These are phyloP conservation scores for Sceliomorpha sp. DNA, from an alignment of 2,888 invertebrate genomes.

Conservation along the genomic window DNA sequence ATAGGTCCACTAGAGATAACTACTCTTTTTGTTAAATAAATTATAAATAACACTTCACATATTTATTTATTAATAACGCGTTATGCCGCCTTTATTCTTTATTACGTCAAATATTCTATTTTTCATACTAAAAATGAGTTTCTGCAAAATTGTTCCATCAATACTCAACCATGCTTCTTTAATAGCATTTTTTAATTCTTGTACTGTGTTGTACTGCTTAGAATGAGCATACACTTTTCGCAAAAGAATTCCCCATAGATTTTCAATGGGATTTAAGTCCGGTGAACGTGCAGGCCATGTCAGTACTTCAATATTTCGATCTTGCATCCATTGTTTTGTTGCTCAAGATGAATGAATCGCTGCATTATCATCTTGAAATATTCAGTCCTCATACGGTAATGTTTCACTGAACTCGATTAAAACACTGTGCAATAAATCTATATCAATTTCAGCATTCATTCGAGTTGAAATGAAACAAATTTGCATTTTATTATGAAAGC, in stretches of 20 bases:
- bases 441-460: slow-evolving; percentile 8
- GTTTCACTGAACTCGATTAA: slow-evolving; percentile 10
- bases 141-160: not conserved
- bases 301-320: not conserved
- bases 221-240: slow-evolving; percentile 9
- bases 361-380: slow-evolving; percentile 15
- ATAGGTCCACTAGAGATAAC: slow-evolving; percentile 8
- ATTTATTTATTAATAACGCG: slow-evolving; percentile 10
- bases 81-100: slow-evolving; percentile 6
- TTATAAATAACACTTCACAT: slow-evolving; percentile 8
- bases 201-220: slow-evolving; percentile 1
- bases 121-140: slow-evolving; percentile 6
- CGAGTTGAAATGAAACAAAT: too few species aligned
- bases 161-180: slow-evolving; percentile 5
- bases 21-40: slow-evolving; percentile 4
- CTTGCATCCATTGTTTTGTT: slow-evolving; percentile 6
- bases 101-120: slow-evolving; percentile 4
- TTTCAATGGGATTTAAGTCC: too few species aligned
- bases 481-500: slow-evolving; percentile 11
- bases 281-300: too few species aligned
- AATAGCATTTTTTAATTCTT: slow-evolving; percentile 2
- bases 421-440: slow-evolving; percentile 13
- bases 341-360: slow-evolving; percentile 11
- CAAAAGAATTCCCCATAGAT: slow-evolving; percentile 11
- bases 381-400: slow-evolving; percentile 6